These are phyloP conservation scores for Venustaconcha ellipsiformis DNA, from an alignment of 1,140 invertebrate genomes.

Conservation along the genomic window DNA sequence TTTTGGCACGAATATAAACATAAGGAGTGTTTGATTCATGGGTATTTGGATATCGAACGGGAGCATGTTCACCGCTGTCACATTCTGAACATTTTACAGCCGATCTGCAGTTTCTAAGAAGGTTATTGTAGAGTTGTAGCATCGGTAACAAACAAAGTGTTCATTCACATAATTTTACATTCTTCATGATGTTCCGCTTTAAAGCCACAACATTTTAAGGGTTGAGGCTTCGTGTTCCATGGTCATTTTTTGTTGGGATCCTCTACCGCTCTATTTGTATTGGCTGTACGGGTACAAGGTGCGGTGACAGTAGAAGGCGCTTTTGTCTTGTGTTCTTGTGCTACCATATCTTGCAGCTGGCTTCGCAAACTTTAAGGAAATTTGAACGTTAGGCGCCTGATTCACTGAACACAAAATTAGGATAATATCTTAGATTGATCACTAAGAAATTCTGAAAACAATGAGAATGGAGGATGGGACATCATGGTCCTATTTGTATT, in stretches of 20 bases:
- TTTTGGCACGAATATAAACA: too few relatives aligned
- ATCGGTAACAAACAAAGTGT: too few relatives aligned
- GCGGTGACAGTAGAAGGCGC: not conserved
- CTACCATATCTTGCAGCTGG: not conserved
- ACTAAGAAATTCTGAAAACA: slow-evolving; percentile 32
- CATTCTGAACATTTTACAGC: not conserved
- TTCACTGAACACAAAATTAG: not conserved
- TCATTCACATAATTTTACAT: too few relatives aligned
- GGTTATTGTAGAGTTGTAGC: too few relatives aligned
- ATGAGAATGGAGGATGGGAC: slow-evolving; percentile 34
- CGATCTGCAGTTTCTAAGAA: too few relatives aligned
- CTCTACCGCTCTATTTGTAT: not conserved
- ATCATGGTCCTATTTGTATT: slow-evolving; percentile 23
- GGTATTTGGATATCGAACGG: too few relatives aligned
- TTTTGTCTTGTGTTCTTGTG: not conserved
- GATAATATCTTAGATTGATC: slow-evolving; percentile 16
- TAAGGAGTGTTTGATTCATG: too few relatives aligned
- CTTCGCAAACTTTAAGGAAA: not conserved
- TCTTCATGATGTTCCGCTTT: too few relatives aligned
- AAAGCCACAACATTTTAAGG: not conserved
- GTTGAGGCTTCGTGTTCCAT: not conserved
- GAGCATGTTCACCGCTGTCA: not conserved
- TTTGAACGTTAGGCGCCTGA: too few relatives aligned
- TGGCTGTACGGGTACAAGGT: not conserved
- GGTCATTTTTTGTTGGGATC: not conserved